Conservation (phyloP, 2,113 vertebrate species). For the Macquaria australasica region DNA sequence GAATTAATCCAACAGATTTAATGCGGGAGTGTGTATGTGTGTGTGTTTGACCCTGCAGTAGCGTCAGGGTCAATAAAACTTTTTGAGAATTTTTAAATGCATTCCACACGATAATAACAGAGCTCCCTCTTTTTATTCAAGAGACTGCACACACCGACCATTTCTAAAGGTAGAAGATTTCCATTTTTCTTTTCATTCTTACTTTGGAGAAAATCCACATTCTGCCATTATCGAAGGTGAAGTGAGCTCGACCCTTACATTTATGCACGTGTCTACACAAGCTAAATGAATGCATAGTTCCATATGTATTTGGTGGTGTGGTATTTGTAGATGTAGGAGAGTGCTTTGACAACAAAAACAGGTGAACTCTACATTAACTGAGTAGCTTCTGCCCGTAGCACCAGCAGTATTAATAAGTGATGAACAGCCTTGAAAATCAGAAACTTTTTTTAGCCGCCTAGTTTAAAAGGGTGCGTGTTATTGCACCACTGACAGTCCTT, state of each 20-base stretch:
- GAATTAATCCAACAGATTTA: constrained; percentile 12
- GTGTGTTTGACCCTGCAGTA: not conserved
- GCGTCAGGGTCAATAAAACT: not conserved
- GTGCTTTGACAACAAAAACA: not conserved
- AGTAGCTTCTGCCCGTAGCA: not conserved
- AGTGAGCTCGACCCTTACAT: not conserved
- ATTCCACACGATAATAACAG: not conserved
- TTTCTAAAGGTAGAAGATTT: not conserved
- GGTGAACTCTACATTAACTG: not conserved
- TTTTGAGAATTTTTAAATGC: constrained; percentile 6
- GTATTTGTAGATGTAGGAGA: not conserved
- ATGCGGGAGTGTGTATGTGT: not conserved
- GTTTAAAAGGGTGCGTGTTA: not conserved
- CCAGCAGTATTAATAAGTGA: not conserved
- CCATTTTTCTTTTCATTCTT: constrained; percentile 10
- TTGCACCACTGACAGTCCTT: not conserved
- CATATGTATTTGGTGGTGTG: not conserved
- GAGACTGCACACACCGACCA: not conserved
- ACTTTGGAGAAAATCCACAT: not conserved
- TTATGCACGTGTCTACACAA: not conserved
- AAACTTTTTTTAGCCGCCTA: not conserved
- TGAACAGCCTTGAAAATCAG: constrained; percentile 3
- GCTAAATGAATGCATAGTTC: not conserved
- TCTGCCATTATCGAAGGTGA: not conserved
- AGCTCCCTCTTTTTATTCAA: not conserved